Conservation (phyloP, 2,113 vertebrate species). For the Malaclemys terrapin region DNA sequence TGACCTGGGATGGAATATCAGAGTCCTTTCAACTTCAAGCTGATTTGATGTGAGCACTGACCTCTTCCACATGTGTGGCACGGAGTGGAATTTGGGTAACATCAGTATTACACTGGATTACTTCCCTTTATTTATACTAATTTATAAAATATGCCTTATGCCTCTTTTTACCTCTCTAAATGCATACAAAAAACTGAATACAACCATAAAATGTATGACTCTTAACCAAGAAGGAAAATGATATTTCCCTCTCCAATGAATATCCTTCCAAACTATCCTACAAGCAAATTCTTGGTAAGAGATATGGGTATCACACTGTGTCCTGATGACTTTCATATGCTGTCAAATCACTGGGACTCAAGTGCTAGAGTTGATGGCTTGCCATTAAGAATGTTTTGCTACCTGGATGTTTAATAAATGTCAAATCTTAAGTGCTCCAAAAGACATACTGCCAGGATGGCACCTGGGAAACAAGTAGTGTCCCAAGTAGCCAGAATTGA, state of each 20-base stretch:
- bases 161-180: not conserved
- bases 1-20: not conserved
- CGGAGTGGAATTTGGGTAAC: not conserved
- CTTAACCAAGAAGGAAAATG: not conserved
- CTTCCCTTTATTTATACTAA: not conserved
- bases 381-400: not conserved
- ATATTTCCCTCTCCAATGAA: not conserved
- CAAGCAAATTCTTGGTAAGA: not conserved
- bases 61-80: not conserved
- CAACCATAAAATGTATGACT: not conserved
- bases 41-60: not conserved
- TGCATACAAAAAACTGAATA: not conserved
- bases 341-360: not conserved
- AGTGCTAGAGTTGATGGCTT: not conserved
- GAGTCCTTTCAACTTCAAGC: fast-evolving
- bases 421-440: fast-evolving
- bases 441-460: not conserved
- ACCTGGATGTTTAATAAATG: fast-evolving
- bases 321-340: not conserved
- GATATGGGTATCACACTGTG: not conserved
- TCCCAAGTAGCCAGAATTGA: not conserved
- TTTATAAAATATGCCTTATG: not conserved
- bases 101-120: not conserved
- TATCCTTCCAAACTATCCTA: not conserved
- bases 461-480: not conserved